These are phyloP conservation scores for Gyrodactylus salaris DNA, from an alignment of 1,140 invertebrate species.

Conservation along the genomic window DNA sequence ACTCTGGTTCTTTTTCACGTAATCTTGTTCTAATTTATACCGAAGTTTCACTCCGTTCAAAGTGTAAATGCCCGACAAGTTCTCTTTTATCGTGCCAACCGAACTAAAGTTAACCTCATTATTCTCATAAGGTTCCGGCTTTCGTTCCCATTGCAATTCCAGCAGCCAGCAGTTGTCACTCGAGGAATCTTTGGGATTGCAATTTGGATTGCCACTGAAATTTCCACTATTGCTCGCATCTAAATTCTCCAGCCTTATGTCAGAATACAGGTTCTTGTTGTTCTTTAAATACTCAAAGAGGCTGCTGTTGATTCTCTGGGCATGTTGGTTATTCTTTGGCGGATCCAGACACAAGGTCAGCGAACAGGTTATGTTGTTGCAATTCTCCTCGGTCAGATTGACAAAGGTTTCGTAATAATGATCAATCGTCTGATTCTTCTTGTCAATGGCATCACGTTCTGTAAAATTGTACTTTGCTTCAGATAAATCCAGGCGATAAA, in stretches of 20 bases:
- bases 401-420: not conserved
- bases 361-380: not conserved
- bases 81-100: not conserved
- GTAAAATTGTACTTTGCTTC: not conserved
- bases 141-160: not conserved
- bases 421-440: not conserved
- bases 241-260: not conserved
- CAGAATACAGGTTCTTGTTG: not conserved
- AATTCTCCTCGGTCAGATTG: not conserved
- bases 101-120: not conserved
- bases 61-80: not conserved
- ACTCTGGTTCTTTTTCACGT: no score
- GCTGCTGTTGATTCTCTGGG: not conserved
- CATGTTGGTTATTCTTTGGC: not conserved
- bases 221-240: not conserved
- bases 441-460: not conserved
- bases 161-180: not conserved
- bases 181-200: not conserved
- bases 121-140: not conserved
- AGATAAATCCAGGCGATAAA: not conserved
- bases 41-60: not conserved
- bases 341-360: not conserved
- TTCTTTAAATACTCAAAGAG: not conserved
- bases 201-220: not conserved
- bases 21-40: not conserved